phyloP scores from a whole-genome alignment of 2,797 vertebrate species.

The Distichodus sexfasciatus region DNA sequence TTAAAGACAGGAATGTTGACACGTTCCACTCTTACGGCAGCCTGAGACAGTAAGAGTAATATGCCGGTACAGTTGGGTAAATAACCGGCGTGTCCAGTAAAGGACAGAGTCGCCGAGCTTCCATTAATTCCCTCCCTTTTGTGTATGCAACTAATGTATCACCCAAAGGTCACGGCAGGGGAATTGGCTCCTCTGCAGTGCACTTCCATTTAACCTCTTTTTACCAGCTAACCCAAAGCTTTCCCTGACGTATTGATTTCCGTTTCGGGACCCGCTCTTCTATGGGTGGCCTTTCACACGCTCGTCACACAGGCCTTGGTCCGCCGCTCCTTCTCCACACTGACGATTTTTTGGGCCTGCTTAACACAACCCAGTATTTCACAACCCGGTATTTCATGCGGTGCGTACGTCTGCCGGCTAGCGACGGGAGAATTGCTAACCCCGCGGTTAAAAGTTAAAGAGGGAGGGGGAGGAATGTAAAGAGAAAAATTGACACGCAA shows the following conservation, averaged over 20 bases:
- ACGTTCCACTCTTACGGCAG: too few species aligned
- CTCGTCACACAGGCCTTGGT: conserved; percentile 33
- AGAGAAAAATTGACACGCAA: conserved; percentile 28
- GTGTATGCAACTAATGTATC: conserved; percentile 53
- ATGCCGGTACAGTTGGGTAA: conserved; percentile 21
- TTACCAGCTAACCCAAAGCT: conserved; percentile 47
- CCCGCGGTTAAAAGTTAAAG: conserved; percentile 15
- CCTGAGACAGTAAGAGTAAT: too few species aligned
- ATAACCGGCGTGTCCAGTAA: conserved; percentile 32
- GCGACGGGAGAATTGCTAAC: background rate
- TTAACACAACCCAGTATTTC: conserved; percentile 27
- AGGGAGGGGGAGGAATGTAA: background rate
- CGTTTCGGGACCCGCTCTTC: conserved; percentile 39
- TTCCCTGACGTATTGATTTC: conserved; percentile 53
- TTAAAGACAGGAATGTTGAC: too few species aligned
- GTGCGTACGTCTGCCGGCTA: background rate
- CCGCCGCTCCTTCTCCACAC: conserved; percentile 20
- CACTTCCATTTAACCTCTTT: conserved; percentile 54
- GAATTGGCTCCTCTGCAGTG: conserved; percentile 48
- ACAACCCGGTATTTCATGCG: conserved; percentile 19
- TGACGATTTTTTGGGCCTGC: background rate
- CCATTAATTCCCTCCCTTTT: conserved; percentile 49
- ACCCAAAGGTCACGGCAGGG: conserved; percentile 48
- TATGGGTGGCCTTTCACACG: conserved; percentile 43
- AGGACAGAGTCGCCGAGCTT: conserved; percentile 29